These are phyloP conservation scores for Pedionomus torquatus DNA, from an alignment of 2,113 vertebrate species.

Conservation along the genomic window DNA sequence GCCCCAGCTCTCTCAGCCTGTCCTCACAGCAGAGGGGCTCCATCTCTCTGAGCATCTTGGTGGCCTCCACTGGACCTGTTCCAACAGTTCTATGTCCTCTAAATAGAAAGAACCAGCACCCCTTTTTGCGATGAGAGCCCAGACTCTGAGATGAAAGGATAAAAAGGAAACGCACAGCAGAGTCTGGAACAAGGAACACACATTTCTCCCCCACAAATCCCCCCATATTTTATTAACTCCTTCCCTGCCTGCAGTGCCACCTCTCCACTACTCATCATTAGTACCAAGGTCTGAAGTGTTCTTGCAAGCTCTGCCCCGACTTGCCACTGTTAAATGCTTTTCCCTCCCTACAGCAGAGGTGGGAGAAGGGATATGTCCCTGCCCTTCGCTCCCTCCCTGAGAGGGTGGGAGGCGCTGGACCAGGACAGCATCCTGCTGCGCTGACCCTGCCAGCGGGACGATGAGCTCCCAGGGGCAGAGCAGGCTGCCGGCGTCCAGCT, in stretches of 20 bases:
- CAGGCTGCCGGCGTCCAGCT: background rate
- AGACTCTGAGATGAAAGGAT: background rate
- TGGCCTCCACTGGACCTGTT: too few species aligned
- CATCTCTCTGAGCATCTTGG: too few species aligned
- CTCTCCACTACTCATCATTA: accelerated
- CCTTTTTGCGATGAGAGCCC: background rate
- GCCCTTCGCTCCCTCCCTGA: background rate
- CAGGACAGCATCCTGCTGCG: background rate
- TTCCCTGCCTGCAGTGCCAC: background rate
- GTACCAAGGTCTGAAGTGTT: background rate
- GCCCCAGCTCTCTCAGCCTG: too few species aligned
- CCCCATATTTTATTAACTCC: background rate
- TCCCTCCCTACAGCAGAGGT: background rate
- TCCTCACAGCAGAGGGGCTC: too few species aligned
- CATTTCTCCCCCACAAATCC: background rate
- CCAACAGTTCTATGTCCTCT: too few species aligned
- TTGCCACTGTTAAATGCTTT: background rate
- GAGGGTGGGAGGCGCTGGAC: background rate
- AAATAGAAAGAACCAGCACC: too few species aligned
- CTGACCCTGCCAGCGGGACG: background rate
- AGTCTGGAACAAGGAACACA: background rate
- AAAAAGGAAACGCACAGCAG: background rate
- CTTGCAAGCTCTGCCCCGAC: background rate
- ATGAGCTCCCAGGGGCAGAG: accelerated
- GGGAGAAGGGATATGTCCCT: background rate